Evolutionary conservation across 2,888 invertebrate species (phyloP).

Genomic region (Nemoura dubitans): DNA sequence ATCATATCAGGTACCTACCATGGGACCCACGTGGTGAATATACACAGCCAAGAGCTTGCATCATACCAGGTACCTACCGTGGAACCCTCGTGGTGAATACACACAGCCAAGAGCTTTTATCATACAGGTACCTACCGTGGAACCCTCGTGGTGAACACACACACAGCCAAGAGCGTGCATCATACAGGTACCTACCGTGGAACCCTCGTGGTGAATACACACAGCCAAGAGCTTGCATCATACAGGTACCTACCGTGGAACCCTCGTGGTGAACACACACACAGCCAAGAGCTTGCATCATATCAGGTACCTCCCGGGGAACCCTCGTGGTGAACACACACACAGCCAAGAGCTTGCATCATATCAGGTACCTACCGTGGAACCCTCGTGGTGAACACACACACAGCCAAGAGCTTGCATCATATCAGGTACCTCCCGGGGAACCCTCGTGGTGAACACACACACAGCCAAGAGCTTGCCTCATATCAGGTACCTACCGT

Average conservation of each 20-base stretch:
- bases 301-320: slow-evolving; percentile 55
- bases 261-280: neutral
- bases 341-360: too few species aligned
- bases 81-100: too few species aligned
- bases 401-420: slow-evolving; percentile 79
- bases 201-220: too few species aligned
- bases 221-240: slow-evolving; percentile 88
- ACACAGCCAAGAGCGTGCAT: too few species aligned
- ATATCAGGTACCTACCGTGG: slow-evolving; percentile 73
- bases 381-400: neutral
- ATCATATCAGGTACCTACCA: slow-evolving; percentile 81
- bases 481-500: too few species aligned
- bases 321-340: too few species aligned
- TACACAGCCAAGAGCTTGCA: too few species aligned
- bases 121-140: slow-evolving; percentile 73
- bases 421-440: slow-evolving; percentile 74
- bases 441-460: neutral
- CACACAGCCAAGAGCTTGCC: too few species aligned
- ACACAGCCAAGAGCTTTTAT: too few species aligned
- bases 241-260: slow-evolving; percentile 72
- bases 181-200: too few species aligned
- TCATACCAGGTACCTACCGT: too few species aligned
- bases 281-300: too few species aligned
- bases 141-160: neutral
- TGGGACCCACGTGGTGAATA: neutral